Evolutionary conservation across 2,113 vertebrate genomes (phyloP).

Genomic region (Tiliqua scincoides): DNA sequence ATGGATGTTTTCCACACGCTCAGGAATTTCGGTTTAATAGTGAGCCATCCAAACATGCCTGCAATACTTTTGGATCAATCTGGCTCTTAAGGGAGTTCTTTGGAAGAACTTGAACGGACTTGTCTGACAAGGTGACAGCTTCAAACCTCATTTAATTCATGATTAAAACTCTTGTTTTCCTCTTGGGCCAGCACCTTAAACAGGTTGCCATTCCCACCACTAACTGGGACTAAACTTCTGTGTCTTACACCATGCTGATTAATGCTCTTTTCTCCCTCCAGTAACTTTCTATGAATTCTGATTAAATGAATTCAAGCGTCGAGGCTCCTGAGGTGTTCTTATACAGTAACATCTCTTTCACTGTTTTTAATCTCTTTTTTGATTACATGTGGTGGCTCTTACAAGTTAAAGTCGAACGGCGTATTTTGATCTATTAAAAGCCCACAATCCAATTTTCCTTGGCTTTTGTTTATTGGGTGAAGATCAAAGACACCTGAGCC

Average conservation of each 20-base stretch:
- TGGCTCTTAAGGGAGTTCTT: not conserved
- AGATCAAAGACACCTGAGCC: not conserved
- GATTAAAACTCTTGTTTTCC: not conserved
- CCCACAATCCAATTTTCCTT: conserved; percentile 31
- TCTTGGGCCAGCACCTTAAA: not conserved
- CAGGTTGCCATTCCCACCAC: conserved; percentile 11
- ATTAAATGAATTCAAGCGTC: conserved; percentile 37
- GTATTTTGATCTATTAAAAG: conserved; percentile 26
- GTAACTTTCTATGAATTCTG: conserved; percentile 18
- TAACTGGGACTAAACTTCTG: conserved; percentile 22
- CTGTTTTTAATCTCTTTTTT: conserved; percentile 30
- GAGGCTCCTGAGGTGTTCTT: conserved; percentile 20
- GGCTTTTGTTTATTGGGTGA: conserved; percentile 45
- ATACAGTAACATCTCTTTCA: conserved; percentile 15
- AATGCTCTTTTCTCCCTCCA: conserved; percentile 18
- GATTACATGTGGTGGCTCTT: conserved; percentile 8
- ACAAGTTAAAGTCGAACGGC: conserved; percentile 29
- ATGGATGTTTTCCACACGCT: not conserved
- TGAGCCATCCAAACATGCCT: not conserved
- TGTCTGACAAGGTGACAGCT: not conserved
- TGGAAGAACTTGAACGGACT: not conserved
- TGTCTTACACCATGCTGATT: not conserved
- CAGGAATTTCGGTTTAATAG: not conserved
- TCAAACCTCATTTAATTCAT: conserved; percentile 10
- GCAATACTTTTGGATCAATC: not conserved